Percentiles rank a stretch among this genome's conserved stretches.
phyloP scores from a whole-genome alignment of 2,797 vertebrate species.

The Aulostomus chinensis region DNA sequence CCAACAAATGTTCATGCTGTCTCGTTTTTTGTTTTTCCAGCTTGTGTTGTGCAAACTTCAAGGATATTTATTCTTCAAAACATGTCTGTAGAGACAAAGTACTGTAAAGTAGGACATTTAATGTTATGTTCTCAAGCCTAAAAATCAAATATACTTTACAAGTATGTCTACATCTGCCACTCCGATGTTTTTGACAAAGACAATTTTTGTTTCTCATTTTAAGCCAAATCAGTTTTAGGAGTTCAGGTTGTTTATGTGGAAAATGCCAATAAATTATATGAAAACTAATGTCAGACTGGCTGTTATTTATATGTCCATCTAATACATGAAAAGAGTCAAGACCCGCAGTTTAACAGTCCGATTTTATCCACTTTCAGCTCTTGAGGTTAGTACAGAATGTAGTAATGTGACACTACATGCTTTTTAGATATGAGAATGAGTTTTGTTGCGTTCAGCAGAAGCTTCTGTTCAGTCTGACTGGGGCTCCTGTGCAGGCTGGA shows the following conservation, averaged over 20 bases:
- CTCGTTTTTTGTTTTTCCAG: constrained; percentile 42
- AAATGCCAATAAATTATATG: constrained; percentile 79
- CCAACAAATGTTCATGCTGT: constrained; percentile 35
- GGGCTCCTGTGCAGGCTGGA: constrained; percentile 69
- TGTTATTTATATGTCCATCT: no score
- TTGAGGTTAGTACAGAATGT: no score
- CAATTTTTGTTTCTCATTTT: constrained; percentile 63
- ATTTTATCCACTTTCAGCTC: no score
- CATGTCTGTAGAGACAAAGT: constrained; percentile 59
- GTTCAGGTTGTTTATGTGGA: constrained; percentile 72
- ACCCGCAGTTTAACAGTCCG: no score
- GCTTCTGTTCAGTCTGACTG: constrained; percentile 64
- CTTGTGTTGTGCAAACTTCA: constrained; percentile 58
- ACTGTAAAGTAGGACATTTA: constrained; percentile 63
- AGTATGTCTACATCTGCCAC: constrained; percentile 61
- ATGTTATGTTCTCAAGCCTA: constrained; percentile 66
- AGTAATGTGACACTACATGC: no score
- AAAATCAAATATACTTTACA: constrained; percentile 68
- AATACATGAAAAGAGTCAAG: no score
- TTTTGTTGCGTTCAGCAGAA: constrained; percentile 57
- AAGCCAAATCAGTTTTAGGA: constrained; percentile 68
- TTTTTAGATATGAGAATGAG: background rate
- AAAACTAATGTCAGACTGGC: constrained; percentile 30
- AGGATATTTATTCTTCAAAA: constrained; percentile 71
- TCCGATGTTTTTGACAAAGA: constrained; percentile 59